Evolutionary conservation across 2,113 vertebrate genomes (phyloP).

Genomic region (Saccopteryx bilineata): DNA sequence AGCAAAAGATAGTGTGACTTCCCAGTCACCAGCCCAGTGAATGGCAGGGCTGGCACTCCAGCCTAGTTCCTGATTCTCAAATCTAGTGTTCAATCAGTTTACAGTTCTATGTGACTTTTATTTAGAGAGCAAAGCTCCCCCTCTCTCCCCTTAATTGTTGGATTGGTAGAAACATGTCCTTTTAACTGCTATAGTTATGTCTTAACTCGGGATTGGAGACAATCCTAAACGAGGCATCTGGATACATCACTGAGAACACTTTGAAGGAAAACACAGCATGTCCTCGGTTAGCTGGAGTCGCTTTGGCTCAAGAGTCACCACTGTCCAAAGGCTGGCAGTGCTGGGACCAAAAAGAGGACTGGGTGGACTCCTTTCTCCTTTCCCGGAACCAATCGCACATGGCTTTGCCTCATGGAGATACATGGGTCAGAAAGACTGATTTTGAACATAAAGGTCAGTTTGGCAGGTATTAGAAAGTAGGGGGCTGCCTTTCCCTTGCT

Average conservation of each 20-base stretch:
- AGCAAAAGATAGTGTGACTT: not conserved
- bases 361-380: not conserved
- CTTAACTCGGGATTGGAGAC: not conserved
- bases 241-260: not conserved
- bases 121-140: conserved; percentile 20
- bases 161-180: not conserved
- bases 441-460: not conserved
- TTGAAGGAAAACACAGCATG: not conserved
- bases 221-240: not conserved
- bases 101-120: not conserved
- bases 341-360: not conserved
- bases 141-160: not conserved
- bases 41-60: not conserved
- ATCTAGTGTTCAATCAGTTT: not conserved
- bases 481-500: not conserved
- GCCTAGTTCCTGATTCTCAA: not conserved
- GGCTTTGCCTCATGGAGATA: not conserved
- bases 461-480: not conserved
- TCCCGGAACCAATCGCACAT: not conserved
- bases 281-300: not conserved
- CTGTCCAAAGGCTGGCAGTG: not conserved
- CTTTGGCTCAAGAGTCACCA: not conserved
- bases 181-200: not conserved
- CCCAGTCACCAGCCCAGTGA: not conserved
- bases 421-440: not conserved